phyloP scores from a whole-genome alignment of 2,797 vertebrate species.

The Macropodus opercularis region DNA sequence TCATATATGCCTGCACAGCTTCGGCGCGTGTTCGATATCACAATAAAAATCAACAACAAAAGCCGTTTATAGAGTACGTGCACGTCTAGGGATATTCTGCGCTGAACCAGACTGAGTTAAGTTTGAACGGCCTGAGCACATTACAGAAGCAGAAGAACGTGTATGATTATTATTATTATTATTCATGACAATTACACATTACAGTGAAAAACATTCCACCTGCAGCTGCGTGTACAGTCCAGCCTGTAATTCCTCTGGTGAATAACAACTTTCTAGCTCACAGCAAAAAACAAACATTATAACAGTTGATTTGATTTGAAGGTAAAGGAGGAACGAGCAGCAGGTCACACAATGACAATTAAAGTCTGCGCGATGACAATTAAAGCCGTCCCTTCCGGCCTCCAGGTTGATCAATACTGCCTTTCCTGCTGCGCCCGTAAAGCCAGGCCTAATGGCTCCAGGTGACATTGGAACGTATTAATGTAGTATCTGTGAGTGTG shows the following conservation, averaged over 20 bases:
- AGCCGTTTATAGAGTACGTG: no score
- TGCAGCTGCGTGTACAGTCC: slow-evolving; percentile 60
- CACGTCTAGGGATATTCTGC: no score
- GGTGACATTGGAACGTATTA: slow-evolving; percentile 67
- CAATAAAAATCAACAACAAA: no score
- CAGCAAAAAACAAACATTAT: slow-evolving; percentile 64
- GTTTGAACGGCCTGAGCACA: no score
- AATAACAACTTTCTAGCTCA: slow-evolving; percentile 57
- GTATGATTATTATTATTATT: slow-evolving; percentile 17
- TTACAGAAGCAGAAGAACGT: no score
- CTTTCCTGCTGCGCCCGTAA: slow-evolving; percentile 46
- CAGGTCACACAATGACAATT: slow-evolving; percentile 61
- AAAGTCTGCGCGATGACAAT: no score
- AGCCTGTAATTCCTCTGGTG: slow-evolving; percentile 52
- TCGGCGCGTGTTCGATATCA: no score
- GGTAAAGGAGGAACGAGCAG: slow-evolving; percentile 46
- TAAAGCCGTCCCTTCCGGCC: slow-evolving; percentile 52
- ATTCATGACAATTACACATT: slow-evolving; percentile 52
- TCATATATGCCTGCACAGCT: no score
- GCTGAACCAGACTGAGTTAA: no score
- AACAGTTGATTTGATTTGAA: slow-evolving; percentile 63
- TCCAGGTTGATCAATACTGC: slow-evolving; percentile 51
- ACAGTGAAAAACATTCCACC: slow-evolving; percentile 57
- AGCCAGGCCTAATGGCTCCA: slow-evolving; percentile 34
- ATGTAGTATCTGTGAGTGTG: slow-evolving; percentile 47